phyloP scores from a whole-genome alignment of 2,113 vertebrate genomes.

The Cheirogaleus medius region DNA sequence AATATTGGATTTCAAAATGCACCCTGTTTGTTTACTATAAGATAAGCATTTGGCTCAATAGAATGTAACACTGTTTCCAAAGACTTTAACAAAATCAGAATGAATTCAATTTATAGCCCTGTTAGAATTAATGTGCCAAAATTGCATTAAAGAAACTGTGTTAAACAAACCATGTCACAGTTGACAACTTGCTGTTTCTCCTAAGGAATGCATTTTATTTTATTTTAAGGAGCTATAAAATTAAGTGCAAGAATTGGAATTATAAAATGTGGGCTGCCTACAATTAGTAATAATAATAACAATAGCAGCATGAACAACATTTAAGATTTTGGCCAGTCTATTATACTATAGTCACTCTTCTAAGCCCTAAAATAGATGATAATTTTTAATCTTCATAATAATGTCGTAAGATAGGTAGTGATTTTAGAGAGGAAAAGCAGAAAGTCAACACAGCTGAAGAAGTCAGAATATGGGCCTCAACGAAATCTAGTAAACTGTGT shows the following conservation, averaged over 20 bases:
- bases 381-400: neutral
- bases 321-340: neutral
- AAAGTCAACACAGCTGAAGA: neutral
- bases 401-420: neutral
- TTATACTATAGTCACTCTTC: neutral
- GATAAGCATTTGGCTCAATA: constrained; percentile 46
- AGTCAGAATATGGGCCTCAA: neutral
- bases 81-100: constrained; percentile 67
- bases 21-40: constrained; percentile 53
- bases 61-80: constrained; percentile 32
- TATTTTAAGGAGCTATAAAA: constrained; percentile 12
- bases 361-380: neutral
- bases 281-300: neutral
- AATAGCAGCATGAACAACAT: neutral
- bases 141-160: constrained; percentile 29
- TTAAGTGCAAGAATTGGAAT: neutral
- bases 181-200: constrained; percentile 47
- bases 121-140: constrained; percentile 59
- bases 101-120: constrained; percentile 60
- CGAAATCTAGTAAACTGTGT: neutral
- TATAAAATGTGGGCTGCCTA: neutral
- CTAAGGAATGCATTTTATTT: constrained; percentile 25
- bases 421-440: neutral
- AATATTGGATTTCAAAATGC: constrained; percentile 63
- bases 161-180: constrained; percentile 31